Evolutionary conservation across 2,888 invertebrate genomes (phyloP), one percentile per base, ranked within the genome.

Genomic region (Adelphocoris suturalis): DNA sequence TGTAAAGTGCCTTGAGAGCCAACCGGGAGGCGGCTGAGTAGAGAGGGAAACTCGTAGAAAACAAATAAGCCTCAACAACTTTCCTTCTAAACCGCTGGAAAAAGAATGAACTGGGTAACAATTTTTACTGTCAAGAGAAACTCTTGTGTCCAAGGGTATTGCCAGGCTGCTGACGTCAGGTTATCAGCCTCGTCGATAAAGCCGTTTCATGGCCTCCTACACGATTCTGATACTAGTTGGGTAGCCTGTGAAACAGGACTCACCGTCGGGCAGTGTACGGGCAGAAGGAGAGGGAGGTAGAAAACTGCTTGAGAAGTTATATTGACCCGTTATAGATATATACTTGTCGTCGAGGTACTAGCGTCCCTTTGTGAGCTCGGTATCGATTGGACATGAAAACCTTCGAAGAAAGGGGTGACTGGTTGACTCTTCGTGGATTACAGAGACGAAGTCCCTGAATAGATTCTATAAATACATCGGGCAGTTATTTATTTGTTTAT

Each of bases 1-100:
- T 82, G 82, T 52, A 52, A 82, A 82, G 82, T 82, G 82, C 82
- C 82, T 82, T 48, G 19, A 27, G 52, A 82, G 52, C 52, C 27
- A 37, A 46, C 23, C 68, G 68, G 4, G 27, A 23, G 12, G 52
- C 16, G 52, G 52, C 52, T 52, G 52, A 52, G 52, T 2, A 46
- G 37, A 23, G 82, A 82, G 82, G 19, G 14, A 52, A 37, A 37
- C 52, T 23, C 52, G 47, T 48, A 52, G 52, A 82, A 82, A 82
- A 82, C 52, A 82, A 82, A 82, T 82, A 82, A 46, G 82, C 23
- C 48, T 82, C 14, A 9, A 19, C 48, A 82, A 82, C 82, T 82
- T 48, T 23, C 27, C 52, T 14, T 27, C 19, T 52, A 82, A 82
- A 14, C 82, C 52, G 14, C n/a, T n/a, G 13, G 27, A 27, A 52